Percentiles rank a stretch among this genome's conserved stretches.
phyloP scores from a whole-genome alignment of 2,888 invertebrate genomes.

The Rutpela maculata region DNA sequence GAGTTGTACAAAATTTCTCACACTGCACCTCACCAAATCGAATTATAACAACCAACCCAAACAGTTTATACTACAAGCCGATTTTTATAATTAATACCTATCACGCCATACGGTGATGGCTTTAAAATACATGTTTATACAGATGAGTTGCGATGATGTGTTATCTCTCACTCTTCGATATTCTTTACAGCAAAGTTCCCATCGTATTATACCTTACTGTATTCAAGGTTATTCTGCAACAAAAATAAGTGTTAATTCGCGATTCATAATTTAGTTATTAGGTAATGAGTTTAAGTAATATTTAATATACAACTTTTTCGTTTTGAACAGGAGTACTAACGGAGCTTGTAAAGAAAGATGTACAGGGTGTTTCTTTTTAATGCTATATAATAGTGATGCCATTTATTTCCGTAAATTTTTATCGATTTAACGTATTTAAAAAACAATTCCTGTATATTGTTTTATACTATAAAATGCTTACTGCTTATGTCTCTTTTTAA shows the following conservation, averaged over 20 bases:
- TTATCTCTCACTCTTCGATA: neutral
- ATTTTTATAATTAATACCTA: neutral
- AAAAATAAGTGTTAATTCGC: conserved; percentile 14
- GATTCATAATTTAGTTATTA: neutral
- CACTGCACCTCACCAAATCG: neutral
- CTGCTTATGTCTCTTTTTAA: too few relatives aligned
- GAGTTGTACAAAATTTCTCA: neutral
- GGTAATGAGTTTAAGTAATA: neutral
- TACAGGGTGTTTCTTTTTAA: too few relatives aligned
- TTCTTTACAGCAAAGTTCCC: neutral
- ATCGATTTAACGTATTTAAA: too few relatives aligned
- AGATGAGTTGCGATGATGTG: neutral
- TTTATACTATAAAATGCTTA: too few relatives aligned
- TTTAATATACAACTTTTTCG: too few relatives aligned
- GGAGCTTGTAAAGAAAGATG: too few relatives aligned
- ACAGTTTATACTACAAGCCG: neutral
- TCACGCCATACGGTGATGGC: neutral
- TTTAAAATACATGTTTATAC: neutral
- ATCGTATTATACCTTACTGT: neutral
- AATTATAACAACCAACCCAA: neutral
- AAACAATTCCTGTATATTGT: too few relatives aligned
- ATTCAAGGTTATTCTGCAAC: conserved; percentile 26
- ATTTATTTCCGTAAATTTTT: too few relatives aligned
- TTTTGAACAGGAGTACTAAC: too few relatives aligned
- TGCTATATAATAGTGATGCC: too few relatives aligned